phyloP scores from a whole-genome alignment of 2,888 invertebrate species.

The Eutolmus rufibarbis region DNA sequence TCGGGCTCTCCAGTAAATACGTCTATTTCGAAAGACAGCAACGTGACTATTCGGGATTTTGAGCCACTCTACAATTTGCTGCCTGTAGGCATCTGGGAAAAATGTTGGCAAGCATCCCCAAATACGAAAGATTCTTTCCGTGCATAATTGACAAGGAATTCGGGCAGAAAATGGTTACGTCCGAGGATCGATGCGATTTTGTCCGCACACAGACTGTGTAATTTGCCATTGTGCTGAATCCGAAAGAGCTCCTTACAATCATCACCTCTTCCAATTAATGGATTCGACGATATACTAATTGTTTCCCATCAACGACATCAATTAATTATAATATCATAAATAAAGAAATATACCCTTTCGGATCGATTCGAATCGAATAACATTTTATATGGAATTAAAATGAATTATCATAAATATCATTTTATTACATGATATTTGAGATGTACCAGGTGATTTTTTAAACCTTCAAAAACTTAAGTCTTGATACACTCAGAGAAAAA shows the following conservation, averaged over 20 bases:
- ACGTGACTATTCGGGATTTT: slow-evolving; percentile 30
- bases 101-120: slow-evolving; percentile 24
- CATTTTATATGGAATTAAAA: neutral
- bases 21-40: slow-evolving; percentile 25
- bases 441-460: no score
- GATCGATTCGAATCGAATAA: neutral
- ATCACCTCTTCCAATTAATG: neutral
- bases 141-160: slow-evolving; percentile 40
- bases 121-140: slow-evolving; percentile 13
- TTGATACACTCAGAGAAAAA: no score
- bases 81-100: slow-evolving; percentile 17
- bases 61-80: slow-evolving; percentile 29
- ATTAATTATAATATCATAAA: neutral
- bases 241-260: neutral
- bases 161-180: slow-evolving; percentile 24
- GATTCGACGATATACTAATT: neutral
- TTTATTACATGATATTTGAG: no score
- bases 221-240: neutral
- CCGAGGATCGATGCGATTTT: neutral
- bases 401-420: neutral
- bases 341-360: neutral
- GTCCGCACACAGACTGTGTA: neutral
- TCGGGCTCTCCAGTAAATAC: neutral
- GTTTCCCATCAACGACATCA: neutral
- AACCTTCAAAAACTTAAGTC: no score